Evolutionary conservation across 2,888 invertebrate genomes (phyloP).

Genomic region (Bruchidius siliquastri): DNA sequence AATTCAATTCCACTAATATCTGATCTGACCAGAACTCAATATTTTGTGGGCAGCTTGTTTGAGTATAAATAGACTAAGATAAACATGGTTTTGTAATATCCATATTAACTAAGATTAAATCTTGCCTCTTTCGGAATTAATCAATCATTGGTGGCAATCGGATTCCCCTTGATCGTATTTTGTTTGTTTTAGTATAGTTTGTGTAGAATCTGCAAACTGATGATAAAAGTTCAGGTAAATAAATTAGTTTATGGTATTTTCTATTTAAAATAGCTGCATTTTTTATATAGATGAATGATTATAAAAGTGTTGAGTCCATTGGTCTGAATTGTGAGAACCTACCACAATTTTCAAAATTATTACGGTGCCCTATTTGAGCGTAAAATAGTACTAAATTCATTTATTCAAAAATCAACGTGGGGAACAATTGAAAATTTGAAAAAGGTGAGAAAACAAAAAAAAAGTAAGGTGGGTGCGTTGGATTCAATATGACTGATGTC

Average conservation of each 20-base stretch:
- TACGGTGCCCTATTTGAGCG: neutral
- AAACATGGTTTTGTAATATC: neutral
- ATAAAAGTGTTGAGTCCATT: too few relatives aligned
- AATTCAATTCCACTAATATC: too few relatives aligned
- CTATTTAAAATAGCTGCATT: neutral
- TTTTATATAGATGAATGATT: too few relatives aligned
- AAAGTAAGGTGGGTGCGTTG: slow-evolving; percentile 4
- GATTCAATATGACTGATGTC: slow-evolving; percentile 32
- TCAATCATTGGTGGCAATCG: neutral
- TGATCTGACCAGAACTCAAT: too few relatives aligned
- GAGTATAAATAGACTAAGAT: neutral
- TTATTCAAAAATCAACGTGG: neutral
- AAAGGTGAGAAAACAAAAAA: slow-evolving; percentile 6
- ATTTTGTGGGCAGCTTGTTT: neutral
- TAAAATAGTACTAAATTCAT: neutral
- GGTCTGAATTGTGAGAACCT: too few relatives aligned
- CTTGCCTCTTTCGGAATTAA: neutral
- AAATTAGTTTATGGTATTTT: neutral
- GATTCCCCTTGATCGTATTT: neutral
- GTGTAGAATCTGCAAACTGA: neutral
- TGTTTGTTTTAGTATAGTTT: neutral
- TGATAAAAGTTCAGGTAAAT: neutral
- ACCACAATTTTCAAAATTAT: too few relatives aligned
- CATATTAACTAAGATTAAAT: neutral
- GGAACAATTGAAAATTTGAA: neutral